A percentile compares a stretch with the other conserved stretches of the same genome.
These are phyloP conservation scores for Pteria penguin DNA, from an alignment of 2,888 invertebrate genomes.

Conservation along the genomic window DNA sequence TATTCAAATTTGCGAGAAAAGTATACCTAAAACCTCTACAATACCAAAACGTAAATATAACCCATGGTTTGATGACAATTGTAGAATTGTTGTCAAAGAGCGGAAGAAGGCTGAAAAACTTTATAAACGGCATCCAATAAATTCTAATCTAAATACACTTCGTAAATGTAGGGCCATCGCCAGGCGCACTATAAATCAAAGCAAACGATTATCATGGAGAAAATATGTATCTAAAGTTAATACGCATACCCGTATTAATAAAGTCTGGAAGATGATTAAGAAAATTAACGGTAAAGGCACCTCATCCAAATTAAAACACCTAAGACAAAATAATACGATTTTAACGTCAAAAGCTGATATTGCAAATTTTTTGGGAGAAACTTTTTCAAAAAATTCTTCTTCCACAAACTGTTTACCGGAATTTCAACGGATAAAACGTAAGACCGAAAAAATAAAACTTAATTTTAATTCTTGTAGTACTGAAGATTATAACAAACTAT, in stretches of 20 bases:
- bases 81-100: background rate
- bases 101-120: background rate
- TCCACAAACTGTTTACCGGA: background rate
- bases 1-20: background rate
- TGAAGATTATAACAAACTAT: background rate
- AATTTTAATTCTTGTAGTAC: background rate
- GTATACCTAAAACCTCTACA: background rate
- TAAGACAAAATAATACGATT: background rate
- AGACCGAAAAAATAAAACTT: background rate
- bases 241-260: background rate
- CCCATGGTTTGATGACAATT: background rate
- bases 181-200: background rate
- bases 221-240: constrained; percentile 18
- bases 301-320: background rate
- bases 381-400: background rate
- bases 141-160: background rate
- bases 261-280: constrained; percentile 9
- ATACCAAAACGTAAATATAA: background rate
- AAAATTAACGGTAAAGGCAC: constrained; percentile 1
- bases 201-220: background rate
- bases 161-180: background rate
- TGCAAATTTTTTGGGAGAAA: background rate
- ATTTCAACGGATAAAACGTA: background rate
- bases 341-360: constrained; percentile 4
- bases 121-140: background rate